Percentiles rank a stretch among this genome's conserved stretches.
phyloP scores from a whole-genome alignment of 2,888 invertebrate species.

The Thysanoteuthis rhombus region DNA sequence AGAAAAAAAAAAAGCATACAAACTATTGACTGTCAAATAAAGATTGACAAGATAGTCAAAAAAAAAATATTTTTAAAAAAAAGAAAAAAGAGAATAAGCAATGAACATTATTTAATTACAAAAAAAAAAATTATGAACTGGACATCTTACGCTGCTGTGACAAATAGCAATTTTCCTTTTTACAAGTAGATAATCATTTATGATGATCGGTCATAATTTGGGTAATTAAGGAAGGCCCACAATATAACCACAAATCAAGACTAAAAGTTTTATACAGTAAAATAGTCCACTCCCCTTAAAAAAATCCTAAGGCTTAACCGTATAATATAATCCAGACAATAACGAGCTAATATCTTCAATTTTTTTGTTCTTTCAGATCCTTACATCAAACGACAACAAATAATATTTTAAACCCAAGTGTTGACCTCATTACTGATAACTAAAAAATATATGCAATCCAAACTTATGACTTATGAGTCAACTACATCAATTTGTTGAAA shows the following conservation, averaged over 20 bases:
- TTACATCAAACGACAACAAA: neutral
- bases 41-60: neutral
- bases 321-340: too few relatives aligned
- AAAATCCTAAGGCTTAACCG: too few relatives aligned
- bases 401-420: neutral
- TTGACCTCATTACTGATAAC: neutral
- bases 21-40: neutral
- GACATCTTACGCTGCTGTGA: neutral
- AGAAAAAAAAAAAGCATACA: neutral
- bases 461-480: neutral
- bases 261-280: neutral
- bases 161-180: conserved; percentile 28
- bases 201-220: neutral
- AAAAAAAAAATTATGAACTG: neutral
- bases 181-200: neutral
- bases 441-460: neutral
- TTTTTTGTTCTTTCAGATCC: neutral
- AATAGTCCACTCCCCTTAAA: neutral
- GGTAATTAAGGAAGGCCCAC: neutral
- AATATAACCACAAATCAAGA: conserved; percentile 27
- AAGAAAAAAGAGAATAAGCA: neutral
- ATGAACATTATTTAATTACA: too few relatives aligned
- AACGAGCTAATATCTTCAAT: neutral
- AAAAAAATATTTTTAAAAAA: neutral
- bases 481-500: neutral